Evolutionary conservation across 2,113 vertebrate species (phyloP).

Genomic region (Bubo bubo): DNA sequence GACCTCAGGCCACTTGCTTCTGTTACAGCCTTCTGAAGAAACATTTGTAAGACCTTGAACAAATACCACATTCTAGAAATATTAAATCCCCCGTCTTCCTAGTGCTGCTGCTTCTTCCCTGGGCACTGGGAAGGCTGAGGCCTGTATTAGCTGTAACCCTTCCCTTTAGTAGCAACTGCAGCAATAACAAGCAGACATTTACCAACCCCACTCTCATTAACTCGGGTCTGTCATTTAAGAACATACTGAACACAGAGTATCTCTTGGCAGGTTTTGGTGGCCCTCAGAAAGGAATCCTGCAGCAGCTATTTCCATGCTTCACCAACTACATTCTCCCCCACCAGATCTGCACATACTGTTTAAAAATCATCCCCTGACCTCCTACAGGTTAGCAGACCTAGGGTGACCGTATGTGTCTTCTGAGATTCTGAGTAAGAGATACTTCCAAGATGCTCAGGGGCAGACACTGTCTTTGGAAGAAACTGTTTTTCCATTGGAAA

Average conservation of each 20-base stretch:
- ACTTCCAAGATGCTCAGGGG: background rate
- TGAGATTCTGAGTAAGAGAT: background rate
- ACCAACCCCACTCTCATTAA: background rate
- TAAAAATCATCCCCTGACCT: background rate
- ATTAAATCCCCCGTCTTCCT: background rate
- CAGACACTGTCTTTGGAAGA: background rate
- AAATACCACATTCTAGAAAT: background rate
- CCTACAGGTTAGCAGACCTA: background rate
- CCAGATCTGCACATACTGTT: background rate
- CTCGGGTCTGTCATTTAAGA: background rate
- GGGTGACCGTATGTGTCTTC: background rate
- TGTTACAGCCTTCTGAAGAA: background rate
- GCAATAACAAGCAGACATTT: background rate
- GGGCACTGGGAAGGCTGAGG: background rate
- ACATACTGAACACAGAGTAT: background rate
- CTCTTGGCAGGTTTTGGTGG: background rate
- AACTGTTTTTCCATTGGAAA: background rate
- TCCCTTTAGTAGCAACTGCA: background rate
- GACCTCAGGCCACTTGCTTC: background rate
- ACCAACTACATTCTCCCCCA: background rate
- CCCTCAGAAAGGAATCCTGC: background rate
- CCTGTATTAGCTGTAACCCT: background rate
- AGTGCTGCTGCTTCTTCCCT: background rate
- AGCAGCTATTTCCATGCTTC: background rate
- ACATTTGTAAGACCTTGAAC: background rate